Base-by-base conservation (phyloP, 2,888 invertebrate genomes). In the Chrysomela aeneicollis region DNA sequence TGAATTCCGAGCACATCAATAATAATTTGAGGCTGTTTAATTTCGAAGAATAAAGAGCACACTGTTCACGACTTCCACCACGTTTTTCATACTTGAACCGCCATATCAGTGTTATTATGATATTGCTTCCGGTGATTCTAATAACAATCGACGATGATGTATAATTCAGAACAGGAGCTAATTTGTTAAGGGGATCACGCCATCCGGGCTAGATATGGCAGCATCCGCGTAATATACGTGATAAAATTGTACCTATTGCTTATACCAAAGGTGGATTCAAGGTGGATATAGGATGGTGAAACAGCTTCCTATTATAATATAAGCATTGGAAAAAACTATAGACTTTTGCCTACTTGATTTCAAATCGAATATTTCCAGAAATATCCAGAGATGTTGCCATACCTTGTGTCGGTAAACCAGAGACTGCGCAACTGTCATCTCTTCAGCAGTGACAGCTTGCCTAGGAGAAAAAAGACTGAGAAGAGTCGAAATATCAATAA, bases 91-190 rank as follows among this genome's bases (percentile, higher is more conserved):
- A 57, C 46, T 57, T 30, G 46, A 46, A 46, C 57, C 12, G 47
- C 26, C 46, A 57, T 57, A 57, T 57, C 57, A 57, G 57, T 57
- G 50, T 65, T 61, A 65, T 59, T 61, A 59, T 59, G 61, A 46
- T 30, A 54, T 58, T 65, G 49, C 59, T 65, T 65, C 65, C 65
- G 61, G 65, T 59, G 47, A 37, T 65, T 61, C 57, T 59, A 61
- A 65, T 50, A 65, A 64, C 64, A 61, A 64, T 61, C 61, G 59
- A 61, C 62, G 52, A 52, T 64, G 61, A 65, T 65, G 58, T 54
- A 59, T 65, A 61, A 65, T 65, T 60, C 57, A 61, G 59, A 61
- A 52, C 64, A 61, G 64, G 64, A 42, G 42, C 42, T 42, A 18
- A 46, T 51, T 61, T 53, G 18, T 55, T 42, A 42, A 42, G 42